These are phyloP conservation scores for Syrphus vitripennis DNA, from an alignment of 2,888 invertebrate species.

Conservation along the genomic window DNA sequence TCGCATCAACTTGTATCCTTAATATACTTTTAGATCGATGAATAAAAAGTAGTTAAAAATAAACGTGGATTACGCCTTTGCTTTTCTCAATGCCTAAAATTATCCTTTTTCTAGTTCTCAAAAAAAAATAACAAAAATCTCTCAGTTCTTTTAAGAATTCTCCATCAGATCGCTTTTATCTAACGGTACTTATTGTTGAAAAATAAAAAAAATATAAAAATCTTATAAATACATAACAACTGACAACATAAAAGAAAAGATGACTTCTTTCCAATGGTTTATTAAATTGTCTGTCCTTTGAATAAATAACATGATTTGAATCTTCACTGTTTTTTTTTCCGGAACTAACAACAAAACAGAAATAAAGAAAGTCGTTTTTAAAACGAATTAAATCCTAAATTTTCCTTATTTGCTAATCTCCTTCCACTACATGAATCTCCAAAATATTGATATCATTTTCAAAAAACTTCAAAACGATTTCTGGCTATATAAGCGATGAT, in stretches of 20 bases:
- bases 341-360: background rate
- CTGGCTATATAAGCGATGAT: background rate
- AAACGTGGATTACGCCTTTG: no score
- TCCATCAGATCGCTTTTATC: background rate
- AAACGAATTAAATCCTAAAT: background rate
- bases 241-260: background rate
- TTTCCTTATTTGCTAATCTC: slow-evolving; percentile 36
- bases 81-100: no score
- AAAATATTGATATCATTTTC: slow-evolving; percentile 35
- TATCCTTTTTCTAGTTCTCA: no score
- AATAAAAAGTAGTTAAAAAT: no score
- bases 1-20: no score
- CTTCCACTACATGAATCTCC: slow-evolving; percentile 55
- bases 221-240: background rate
- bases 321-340: background rate
- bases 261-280: background rate
- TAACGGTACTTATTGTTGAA: background rate
- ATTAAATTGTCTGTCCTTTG: slow-evolving; percentile 1
- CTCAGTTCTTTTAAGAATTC: background rate
- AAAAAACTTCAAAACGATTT: slow-evolving; percentile 14
- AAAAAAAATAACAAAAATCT: no score
- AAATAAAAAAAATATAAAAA: background rate
- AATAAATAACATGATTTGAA: background rate
- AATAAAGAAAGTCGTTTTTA: background rate
- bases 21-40: no score